Conservation (phyloP, 2,888 invertebrate genomes). For the Trachelus stipa region DNA sequence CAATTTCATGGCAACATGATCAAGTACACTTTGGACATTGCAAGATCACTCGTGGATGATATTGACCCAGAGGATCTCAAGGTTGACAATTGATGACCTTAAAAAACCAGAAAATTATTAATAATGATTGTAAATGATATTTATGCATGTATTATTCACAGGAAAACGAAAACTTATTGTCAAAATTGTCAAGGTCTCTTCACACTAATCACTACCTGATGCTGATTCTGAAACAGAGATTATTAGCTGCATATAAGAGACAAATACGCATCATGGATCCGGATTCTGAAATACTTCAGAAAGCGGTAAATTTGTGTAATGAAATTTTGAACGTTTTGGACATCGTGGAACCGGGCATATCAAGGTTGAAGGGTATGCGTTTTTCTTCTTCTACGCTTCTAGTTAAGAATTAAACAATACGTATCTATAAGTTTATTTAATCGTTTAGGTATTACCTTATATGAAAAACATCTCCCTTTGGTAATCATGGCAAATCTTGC, state of each 20-base stretch:
- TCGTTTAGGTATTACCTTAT: conserved; percentile 76
- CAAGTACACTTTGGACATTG: conserved; percentile 66
- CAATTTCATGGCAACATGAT: conserved; percentile 65
- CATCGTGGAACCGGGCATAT: conserved; percentile 78
- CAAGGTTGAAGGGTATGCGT: conserved; percentile 73
- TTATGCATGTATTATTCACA: conserved; percentile 28
- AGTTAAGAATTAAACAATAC: neutral
- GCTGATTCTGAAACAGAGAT: conserved; percentile 77
- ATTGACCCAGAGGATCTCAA: conserved; percentile 46
- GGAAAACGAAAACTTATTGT: conserved; percentile 62
- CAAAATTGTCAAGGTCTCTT: conserved; percentile 71
- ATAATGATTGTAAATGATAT: neutral
- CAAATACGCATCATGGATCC: conserved; percentile 53
- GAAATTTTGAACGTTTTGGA: conserved; percentile 76
- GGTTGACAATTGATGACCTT: neutral
- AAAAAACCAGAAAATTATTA: neutral
- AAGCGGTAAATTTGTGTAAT: conserved; percentile 76
- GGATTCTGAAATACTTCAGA: conserved; percentile 69
- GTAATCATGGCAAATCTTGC: conserved; percentile 75
- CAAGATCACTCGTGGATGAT: conserved; percentile 64
- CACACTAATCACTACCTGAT: conserved; percentile 77
- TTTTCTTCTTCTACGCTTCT: neutral
- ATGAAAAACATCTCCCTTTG: conserved; percentile 79
- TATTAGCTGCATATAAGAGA: conserved; percentile 69
- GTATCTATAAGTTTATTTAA: neutral